Percentiles rank a stretch among this genome's conserved stretches.
These are phyloP conservation scores for Egretta garzetta DNA, from an alignment of 2,113 vertebrate genomes.

Conservation along the genomic window DNA sequence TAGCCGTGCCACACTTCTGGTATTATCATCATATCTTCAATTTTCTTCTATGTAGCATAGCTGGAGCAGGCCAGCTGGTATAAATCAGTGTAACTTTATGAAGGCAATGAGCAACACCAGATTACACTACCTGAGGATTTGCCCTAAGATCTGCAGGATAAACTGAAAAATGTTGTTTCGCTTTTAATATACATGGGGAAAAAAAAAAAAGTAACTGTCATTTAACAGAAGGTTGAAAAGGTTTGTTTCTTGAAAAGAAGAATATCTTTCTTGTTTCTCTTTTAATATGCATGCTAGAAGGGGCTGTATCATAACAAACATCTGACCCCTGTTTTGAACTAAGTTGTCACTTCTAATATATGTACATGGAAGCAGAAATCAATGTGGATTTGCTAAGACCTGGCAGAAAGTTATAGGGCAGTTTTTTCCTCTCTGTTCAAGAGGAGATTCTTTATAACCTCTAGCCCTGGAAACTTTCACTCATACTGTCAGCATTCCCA, in stretches of 20 bases:
- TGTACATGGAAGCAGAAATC: not conserved
- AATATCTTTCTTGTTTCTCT: not conserved
- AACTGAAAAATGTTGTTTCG: not conserved
- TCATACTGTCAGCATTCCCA: not conserved
- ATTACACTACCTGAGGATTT: conserved; percentile 16
- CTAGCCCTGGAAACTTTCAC: conserved; percentile 47
- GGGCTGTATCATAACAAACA: not conserved
- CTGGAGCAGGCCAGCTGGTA: conserved; percentile 4
- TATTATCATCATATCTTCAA: not conserved
- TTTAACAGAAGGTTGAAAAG: not conserved
- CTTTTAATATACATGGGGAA: not conserved
- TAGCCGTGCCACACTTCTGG: not conserved
- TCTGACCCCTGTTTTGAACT: not conserved
- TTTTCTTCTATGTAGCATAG: not conserved
- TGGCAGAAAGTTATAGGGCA: conserved; percentile 31
- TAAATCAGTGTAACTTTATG: conserved; percentile 1
- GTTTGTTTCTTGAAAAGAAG: not conserved
- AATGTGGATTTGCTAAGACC: not conserved
- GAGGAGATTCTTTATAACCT: not conserved
- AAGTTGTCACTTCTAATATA: not conserved
- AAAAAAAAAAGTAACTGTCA: not conserved
- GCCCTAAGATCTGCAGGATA: not conserved
- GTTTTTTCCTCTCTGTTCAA: conserved; percentile 32
- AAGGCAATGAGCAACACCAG: not conserved
- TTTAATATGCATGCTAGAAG: not conserved